Conservation (phyloP, 2,888 invertebrate species). For the Drosophila merina region DNA sequence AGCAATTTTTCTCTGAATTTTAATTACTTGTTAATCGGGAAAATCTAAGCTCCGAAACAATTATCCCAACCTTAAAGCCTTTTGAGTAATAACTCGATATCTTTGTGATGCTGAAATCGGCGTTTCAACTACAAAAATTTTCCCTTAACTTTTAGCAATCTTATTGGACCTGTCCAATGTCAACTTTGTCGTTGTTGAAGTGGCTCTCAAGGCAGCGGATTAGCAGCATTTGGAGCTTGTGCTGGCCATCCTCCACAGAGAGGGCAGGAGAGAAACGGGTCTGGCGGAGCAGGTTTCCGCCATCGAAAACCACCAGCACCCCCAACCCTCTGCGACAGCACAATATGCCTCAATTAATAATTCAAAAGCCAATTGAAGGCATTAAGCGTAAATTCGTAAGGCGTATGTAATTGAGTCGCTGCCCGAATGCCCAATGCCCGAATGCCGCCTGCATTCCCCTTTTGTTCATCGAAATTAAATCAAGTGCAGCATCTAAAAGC, state of each 20-base stretch:
- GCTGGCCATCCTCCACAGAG: conserved; percentile 40
- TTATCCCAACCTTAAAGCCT: not conserved
- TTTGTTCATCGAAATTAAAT: conserved; percentile 74
- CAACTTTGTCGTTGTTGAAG: conserved; percentile 72
- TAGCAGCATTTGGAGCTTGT: conserved; percentile 29
- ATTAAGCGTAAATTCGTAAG: conserved; percentile 74
- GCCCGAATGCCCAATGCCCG: conserved; percentile 16
- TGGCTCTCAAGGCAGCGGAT: conserved; percentile 42
- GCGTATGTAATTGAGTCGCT: conserved; percentile 62
- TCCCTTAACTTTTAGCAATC: conserved; percentile 1
- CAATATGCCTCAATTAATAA: conserved; percentile 74
- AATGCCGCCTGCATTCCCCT: conserved; percentile 67
- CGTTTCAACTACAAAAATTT: not conserved
- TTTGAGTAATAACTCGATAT: not conserved
- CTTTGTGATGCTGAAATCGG: conserved; percentile 1
- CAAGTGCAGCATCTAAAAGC: conserved; percentile 55
- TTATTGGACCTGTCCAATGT: conserved; percentile 52
- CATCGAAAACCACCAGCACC: conserved; percentile 19
- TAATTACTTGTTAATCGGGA: not conserved
- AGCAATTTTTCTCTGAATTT: not conserved
- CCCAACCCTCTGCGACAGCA: conserved; percentile 23
- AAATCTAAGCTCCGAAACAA: not conserved
- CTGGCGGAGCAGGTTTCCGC: conserved; percentile 30
- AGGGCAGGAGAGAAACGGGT: conserved; percentile 17
- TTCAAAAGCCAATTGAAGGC: conserved; percentile 78